Evolutionary conservation across 2,797 vertebrate genomes (phyloP).

Genomic region (Esox masquinongy): DNA sequence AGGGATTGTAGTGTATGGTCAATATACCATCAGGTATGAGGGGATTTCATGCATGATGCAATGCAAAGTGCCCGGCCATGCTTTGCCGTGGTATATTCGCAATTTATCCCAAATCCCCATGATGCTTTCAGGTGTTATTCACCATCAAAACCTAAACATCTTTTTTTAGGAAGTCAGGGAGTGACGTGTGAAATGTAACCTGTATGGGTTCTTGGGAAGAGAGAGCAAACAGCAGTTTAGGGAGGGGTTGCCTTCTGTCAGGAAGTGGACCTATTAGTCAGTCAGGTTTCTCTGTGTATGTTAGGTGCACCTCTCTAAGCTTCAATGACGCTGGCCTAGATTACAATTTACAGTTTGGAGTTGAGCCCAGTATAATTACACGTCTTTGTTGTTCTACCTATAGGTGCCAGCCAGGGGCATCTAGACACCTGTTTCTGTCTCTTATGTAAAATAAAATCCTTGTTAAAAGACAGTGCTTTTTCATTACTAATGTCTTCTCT

Average conservation of each 20-base stretch:
- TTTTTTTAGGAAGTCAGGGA: no score
- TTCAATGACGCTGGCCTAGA: not conserved
- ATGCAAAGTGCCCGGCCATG: no score
- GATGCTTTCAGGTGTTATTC: no score
- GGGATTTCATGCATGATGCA: no score
- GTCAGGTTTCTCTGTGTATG: not conserved
- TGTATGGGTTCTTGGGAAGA: no score
- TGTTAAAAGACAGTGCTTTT: not conserved
- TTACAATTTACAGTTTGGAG: not conserved
- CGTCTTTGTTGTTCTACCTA: not conserved
- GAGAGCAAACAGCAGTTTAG: not conserved
- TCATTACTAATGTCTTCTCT: not conserved
- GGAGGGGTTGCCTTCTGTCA: not conserved
- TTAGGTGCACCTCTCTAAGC: not conserved
- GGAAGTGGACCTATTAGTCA: not conserved
- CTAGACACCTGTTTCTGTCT: not conserved
- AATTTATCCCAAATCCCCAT: no score
- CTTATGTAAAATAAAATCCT: not conserved
- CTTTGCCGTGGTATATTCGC: no score
- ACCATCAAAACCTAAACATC: no score
- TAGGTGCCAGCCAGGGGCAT: not conserved
- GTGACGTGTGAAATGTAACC: no score
- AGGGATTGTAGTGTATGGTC: no score
- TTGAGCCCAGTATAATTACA: not conserved
- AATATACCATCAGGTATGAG: no score